phyloP scores from a whole-genome alignment of 2,113 vertebrate genomes.

The Hoplias malabaricus region DNA sequence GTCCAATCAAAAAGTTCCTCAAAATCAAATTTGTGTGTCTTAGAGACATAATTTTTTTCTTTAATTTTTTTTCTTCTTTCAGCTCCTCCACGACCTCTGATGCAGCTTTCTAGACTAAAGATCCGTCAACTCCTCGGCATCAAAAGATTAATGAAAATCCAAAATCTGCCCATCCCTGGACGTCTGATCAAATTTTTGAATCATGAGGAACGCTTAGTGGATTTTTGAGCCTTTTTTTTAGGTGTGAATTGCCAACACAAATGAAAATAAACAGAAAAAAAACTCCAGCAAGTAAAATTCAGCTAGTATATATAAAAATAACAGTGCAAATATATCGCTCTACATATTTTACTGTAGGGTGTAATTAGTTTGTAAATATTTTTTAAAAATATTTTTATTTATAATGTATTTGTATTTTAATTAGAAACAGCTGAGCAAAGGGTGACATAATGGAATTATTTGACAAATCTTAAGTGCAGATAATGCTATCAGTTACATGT shows the following conservation, averaged over 20 bases:
- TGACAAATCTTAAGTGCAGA: too few species aligned
- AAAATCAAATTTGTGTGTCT: too few species aligned
- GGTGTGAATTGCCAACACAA: not conserved
- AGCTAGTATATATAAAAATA: not conserved
- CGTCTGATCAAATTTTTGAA: conserved; percentile 79
- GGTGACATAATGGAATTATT: too few species aligned
- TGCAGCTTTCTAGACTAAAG: conserved; percentile 80
- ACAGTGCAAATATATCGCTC: not conserved
- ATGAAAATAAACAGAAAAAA: not conserved
- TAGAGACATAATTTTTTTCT: not conserved
- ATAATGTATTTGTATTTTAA: not conserved
- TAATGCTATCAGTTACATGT: too few species aligned
- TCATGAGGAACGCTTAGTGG: conserved; percentile 58
- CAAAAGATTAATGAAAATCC: conserved; percentile 73
- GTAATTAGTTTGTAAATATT: not conserved
- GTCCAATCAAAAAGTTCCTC: too few species aligned
- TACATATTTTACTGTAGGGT: not conserved
- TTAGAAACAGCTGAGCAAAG: too few species aligned
- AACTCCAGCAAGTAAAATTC: too few species aligned
- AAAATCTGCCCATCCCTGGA: conserved; percentile 74
- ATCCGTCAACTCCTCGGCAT: conserved; percentile 76
- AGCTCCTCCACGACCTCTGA: conserved; percentile 80
- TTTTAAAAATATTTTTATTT: not conserved
- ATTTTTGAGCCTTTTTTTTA: not conserved
- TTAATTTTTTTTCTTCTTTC: conserved; percentile 39